A percentile compares a stretch with the other conserved stretches of the same genome.
These are phyloP conservation scores for Calliphora vomitoria DNA, from an alignment of 2,888 invertebrate species.

Conservation along the genomic window DNA sequence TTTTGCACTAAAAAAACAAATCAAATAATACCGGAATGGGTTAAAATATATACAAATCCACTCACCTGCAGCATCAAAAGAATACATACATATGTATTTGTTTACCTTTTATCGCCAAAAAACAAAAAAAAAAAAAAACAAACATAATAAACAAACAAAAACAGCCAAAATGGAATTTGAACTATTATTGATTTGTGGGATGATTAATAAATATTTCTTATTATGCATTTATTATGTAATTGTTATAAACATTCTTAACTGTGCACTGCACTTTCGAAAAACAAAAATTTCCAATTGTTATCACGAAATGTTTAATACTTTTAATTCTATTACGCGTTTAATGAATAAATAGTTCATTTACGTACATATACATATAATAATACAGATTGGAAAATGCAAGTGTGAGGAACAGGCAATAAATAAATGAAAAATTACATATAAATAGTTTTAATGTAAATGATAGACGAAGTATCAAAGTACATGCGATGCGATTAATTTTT, in stretches of 20 bases:
- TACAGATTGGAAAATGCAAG: neutral
- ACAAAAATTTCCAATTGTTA: conserved; percentile 7
- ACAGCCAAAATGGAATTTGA: neutral
- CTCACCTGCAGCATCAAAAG: neutral
- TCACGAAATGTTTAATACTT: conserved; percentile 2
- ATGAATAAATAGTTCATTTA: neutral
- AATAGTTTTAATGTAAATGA: too few relatives aligned
- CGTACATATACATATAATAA: neutral
- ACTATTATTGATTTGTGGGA: neutral
- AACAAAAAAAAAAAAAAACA: too few relatives aligned
- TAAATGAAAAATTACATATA: neutral
- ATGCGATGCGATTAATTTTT: too few relatives aligned
- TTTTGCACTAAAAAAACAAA: neutral
- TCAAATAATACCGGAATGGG: neutral
- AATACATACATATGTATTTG: neutral
- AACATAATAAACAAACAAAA: too few relatives aligned
- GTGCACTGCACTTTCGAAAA: neutral
- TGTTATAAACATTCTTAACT: neutral
- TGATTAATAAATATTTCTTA: neutral
- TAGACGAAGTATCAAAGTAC: neutral
- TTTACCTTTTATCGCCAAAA: conserved; percentile 13
- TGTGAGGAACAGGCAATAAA: neutral
- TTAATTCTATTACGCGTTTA: conserved; percentile 25
- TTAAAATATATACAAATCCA: neutral
- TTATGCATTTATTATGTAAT: neutral